phyloP scores from a whole-genome alignment of 2,888 invertebrate genomes.

The Brenthis daphne region DNA sequence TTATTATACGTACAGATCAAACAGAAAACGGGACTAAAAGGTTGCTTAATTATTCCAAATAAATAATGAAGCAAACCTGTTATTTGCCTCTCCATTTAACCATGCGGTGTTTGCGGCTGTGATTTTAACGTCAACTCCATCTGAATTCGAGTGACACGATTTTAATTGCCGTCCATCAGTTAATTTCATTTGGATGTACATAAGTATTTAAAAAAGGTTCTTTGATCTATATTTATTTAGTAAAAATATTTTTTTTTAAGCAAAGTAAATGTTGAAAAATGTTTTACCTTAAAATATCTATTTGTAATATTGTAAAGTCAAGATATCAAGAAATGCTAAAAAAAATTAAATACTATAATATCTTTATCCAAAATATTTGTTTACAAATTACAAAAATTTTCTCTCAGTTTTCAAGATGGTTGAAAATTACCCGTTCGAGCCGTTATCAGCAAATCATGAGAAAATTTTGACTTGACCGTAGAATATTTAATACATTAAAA shows the following conservation, averaged over 20 bases:
- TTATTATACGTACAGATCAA: conserved; percentile 13
- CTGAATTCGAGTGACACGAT: conserved; percentile 23
- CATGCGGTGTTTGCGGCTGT: conserved; percentile 27
- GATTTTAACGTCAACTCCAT: conserved; percentile 30
- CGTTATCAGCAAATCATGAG: background rate
- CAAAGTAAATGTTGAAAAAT: too few species aligned
- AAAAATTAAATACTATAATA: too few species aligned
- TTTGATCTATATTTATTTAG: too few species aligned
- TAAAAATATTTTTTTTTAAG: too few species aligned
- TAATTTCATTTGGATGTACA: conserved; percentile 22
- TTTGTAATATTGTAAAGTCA: too few species aligned
- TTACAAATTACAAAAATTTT: background rate
- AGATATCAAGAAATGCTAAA: too few species aligned
- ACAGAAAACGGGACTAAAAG: conserved; percentile 26
- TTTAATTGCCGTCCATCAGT: conserved; percentile 27
- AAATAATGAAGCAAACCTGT: conserved; percentile 37
- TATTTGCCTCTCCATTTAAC: conserved; percentile 27
- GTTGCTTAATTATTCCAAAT: conserved; percentile 40
- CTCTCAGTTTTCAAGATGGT: conserved; percentile 4
- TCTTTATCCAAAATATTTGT: too few species aligned
- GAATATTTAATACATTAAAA: background rate
- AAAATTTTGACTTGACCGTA: background rate
- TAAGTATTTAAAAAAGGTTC: too few species aligned
- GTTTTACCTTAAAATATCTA: too few species aligned
- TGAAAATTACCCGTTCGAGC: background rate